Base-by-base conservation (phyloP, 2,113 vertebrate genomes). In the Spea bombifrons region DNA sequence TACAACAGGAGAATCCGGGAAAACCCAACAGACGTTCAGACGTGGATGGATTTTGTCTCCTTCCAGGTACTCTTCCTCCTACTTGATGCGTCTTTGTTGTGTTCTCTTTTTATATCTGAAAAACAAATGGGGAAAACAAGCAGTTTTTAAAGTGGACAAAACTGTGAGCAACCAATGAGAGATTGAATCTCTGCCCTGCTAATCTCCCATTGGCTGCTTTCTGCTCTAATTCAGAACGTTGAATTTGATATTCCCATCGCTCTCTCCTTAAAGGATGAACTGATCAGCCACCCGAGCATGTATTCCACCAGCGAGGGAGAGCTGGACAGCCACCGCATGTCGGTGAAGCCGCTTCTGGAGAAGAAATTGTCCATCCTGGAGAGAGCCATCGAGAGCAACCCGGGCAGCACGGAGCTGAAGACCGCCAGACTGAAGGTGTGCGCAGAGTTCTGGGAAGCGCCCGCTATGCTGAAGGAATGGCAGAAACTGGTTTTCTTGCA, bases 401-500 rank as follows among this genome's bases (percentile, higher is more conserved):
- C 90, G 1, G 73, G 90, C 89, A 92, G 88, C 2, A 92, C 94
- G 55, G 92, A 94, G 15, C 91, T 99, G 85, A 94, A 97, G 81
- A 90, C 97, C 0, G 94, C 95, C 85, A 90, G 91, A 72, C 91
- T 99, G 81, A 83, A 81, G 77, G 85, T 98, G 73, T 96, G 96
- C 63, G 4, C 91, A 0, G 97, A 97, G 79, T 92, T 99, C 71
- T 98, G 94, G 96, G 96, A 99, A 79, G 91, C 93, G 0, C 71
- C 94, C 0, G 82, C 86, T 4, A 85, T 99, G 83, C 82, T 94
- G 81, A 97, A 94, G 69, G 97, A 98, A 81, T 99, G 97, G 97
- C 96, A 96, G 89, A 98, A 97, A 55, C 89, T 99, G 59, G 92
- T 98, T 78, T 99, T 99, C 66, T 81, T 99, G 4, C 96, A 98